phyloP scores from a whole-genome alignment of 2,888 invertebrate genomes.

The Pasiphila rectangulata region DNA sequence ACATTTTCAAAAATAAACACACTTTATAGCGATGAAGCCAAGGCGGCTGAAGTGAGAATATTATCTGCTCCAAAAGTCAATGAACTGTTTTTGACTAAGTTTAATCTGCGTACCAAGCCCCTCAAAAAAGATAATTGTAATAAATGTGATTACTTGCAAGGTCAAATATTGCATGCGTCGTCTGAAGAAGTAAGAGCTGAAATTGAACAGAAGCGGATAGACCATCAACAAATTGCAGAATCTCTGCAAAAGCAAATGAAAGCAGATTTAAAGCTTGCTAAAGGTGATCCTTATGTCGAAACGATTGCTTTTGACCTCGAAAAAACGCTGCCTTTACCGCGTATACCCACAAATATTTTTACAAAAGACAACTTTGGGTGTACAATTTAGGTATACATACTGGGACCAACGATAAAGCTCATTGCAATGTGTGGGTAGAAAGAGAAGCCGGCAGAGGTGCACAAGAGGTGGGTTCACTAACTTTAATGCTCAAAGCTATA shows the following conservation, averaged over 20 bases:
- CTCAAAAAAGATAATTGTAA: too few species aligned
- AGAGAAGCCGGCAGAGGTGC: neutral
- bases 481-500: conserved; percentile 24
- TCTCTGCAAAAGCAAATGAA: neutral
- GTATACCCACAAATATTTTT: neutral
- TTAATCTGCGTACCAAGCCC: too few species aligned
- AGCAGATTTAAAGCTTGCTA: neutral
- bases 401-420: neutral
- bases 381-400: neutral
- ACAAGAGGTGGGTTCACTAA: conserved; percentile 6
- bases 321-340: neutral
- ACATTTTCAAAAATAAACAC: too few species aligned
- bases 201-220: too few species aligned
- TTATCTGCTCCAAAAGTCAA: too few species aligned
- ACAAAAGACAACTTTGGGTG: neutral
- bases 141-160: too few species aligned
- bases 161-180: too few species aligned
- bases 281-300: neutral
- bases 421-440: neutral
- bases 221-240: too few species aligned
- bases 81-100: too few species aligned
- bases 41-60: too few species aligned
- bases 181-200: too few species aligned
- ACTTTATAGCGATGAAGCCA: too few species aligned
- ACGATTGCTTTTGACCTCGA: neutral